Conservation (phyloP, 2,113 vertebrate genomes). For the Dipodomys ordii region DNA sequence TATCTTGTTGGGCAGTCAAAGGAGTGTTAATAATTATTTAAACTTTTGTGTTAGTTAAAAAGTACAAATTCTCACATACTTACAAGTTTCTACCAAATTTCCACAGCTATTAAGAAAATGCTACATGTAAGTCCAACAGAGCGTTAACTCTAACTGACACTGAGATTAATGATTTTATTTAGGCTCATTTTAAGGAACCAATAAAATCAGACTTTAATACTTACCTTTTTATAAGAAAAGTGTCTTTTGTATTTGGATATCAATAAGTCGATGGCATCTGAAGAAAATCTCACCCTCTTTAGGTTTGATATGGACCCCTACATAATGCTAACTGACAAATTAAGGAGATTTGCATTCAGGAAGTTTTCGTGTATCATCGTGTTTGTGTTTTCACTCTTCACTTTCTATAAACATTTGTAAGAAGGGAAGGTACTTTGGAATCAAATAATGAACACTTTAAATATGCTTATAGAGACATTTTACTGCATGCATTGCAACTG, state of each 20-base stretch:
- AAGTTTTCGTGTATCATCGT: neutral
- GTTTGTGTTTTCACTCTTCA: neutral
- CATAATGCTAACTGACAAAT: neutral
- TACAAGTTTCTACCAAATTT: slow-evolving; percentile 18
- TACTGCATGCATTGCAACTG: neutral
- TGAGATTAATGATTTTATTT: neutral
- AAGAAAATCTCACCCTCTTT: neutral
- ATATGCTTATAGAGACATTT: neutral
- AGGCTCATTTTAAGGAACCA: neutral
- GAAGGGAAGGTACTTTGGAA: slow-evolving; percentile 16
- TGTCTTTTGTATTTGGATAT: neutral
- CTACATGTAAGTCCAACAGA: neutral
- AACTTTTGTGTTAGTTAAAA: slow-evolving; percentile 21
- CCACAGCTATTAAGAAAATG: neutral
- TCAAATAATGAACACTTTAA: neutral
- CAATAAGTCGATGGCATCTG: neutral
- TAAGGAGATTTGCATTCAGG: slow-evolving; percentile 14
- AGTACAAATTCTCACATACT: slow-evolving; percentile 9
- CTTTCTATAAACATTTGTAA: neutral
- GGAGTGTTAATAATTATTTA: neutral
- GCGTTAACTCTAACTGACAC: neutral
- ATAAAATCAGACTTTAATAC: neutral
- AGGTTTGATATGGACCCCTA: neutral
- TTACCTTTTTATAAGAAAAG: neutral
- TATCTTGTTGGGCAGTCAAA: neutral